Evolutionary conservation across 2,113 vertebrate species (phyloP), one percentile per base, ranked within the genome.

Genomic region (Bucco capensis): DNA sequence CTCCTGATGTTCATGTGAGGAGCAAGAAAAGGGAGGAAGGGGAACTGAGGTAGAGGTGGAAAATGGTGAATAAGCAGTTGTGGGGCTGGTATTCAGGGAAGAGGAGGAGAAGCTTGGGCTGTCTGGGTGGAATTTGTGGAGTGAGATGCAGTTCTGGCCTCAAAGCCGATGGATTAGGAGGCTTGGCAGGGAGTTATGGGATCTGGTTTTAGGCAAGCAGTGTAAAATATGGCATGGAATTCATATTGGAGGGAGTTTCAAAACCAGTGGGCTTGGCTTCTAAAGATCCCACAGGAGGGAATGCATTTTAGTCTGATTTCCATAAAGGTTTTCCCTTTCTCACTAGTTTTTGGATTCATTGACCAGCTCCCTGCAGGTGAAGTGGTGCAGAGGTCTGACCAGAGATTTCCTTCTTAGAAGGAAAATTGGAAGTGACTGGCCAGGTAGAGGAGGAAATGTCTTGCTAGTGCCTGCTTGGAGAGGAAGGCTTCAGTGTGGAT

Each of bases 221-320:
- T 88, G 37, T 89, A 75, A 94, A 92, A 72, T 88, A 86, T 25
- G 47, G 69, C 86, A 70, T 93, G 80, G 86, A 90, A 88, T 93
- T 95, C 61, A 87, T 78, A 64, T 9, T 31, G 72, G 57, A 90
- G 18, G 27, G 37, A 57, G 46, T 58, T 93, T 73, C 37, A 90
- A 93, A 94, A 65, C 38, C 72, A 70, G 51, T 88, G 54, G 33
- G 24, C 62, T 93, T 93, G 83, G 78, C 81, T 92, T n/a, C 42
- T 78, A 27, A 87, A 88, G 54, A 46, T 83, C 60, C n/a, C 76
- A 56, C 50, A 51, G 31, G 67, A 84, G 77, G 18, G 33, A 89
- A 60, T 71, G 51, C 30, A 58, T 80, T 91, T 94, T 83, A 83
- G 47, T 47, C 51, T 62, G 67, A 56, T 83, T 94, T 81, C 44